phyloP scores from a whole-genome alignment of 2,888 invertebrate genomes.

The Aleiodes testaceus region DNA sequence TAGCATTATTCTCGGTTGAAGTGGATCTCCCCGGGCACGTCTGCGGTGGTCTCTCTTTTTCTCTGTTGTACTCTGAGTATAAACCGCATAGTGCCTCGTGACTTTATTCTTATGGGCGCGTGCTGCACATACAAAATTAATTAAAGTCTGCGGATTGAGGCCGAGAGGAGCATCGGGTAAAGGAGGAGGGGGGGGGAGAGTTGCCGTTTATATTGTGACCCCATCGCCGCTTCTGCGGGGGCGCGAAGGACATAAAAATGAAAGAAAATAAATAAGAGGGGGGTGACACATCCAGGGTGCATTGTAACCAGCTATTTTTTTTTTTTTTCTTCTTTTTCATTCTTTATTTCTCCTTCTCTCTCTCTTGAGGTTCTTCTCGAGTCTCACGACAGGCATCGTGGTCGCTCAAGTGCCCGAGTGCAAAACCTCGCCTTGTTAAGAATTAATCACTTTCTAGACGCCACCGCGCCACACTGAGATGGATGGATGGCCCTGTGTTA shows the following conservation, averaged over 20 bases:
- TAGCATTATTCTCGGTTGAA: slow-evolving; percentile 64
- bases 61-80: not conserved
- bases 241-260: slow-evolving; percentile 39
- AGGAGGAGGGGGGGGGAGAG: not conserved
- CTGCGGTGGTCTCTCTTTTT: slow-evolving; percentile 26
- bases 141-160: slow-evolving; percentile 64
- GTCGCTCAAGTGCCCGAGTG: slow-evolving; percentile 54
- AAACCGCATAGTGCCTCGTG: slow-evolving; percentile 47
- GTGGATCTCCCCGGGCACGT: slow-evolving; percentile 54
- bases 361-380: slow-evolving; percentile 12
- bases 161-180: not conserved
- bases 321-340: slow-evolving; percentile 1
- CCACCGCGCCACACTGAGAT: slow-evolving; percentile 49
- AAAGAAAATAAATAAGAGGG: slow-evolving; percentile 19
- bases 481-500: slow-evolving; percentile 45
- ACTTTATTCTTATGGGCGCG: slow-evolving; percentile 59
- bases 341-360: slow-evolving; percentile 27
- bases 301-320: slow-evolving; percentile 43
- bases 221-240: slow-evolving; percentile 20
- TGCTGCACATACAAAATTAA: slow-evolving; percentile 68
- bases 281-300: slow-evolving; percentile 33
- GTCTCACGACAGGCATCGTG: slow-evolving; percentile 41
- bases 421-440: slow-evolving; percentile 61
- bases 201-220: slow-evolving; percentile 25
- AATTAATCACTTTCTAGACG: slow-evolving; percentile 63